Base-by-base conservation (phyloP, 1,140 invertebrate genomes). In the Aporrectodea caliginosa region DNA sequence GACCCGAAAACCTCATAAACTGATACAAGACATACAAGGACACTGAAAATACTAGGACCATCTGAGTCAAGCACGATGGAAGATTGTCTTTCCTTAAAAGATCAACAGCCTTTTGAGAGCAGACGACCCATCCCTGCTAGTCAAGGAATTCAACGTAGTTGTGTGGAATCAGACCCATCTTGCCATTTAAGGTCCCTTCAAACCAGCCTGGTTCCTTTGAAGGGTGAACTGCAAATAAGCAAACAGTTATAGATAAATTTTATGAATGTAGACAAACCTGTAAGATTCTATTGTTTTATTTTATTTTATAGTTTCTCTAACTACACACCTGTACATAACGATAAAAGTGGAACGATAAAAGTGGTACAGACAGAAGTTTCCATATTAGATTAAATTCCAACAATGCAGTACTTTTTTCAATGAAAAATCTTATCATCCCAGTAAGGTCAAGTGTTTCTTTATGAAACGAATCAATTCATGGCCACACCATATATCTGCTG, bases 161-260 rank as follows among this genome's bases (percentile, higher is more conserved):
- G 88, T 96, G 94, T 76, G 97, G 97, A 86, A 99, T 93, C 69
- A 99, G 91, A 69, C 97, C 97, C 35, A 92, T 94, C 89, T 93
- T 94, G 73, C 97, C 97, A 89, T 97, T 95, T 79, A 98, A 90
- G 31, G 93, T 94, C 75, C 97, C 97, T 88, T 98, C 94, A 81
- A 99, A 89, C 97, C 97, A 99, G 74, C 97, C 96, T 2, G 96
- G 96, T 89, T 98, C 97, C 82, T 93, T 91, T 22, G 95, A 97
- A 81, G 92, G 91, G 85, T 93, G 92, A 81, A 98, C 95, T 97
- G 88, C 70, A 91, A 90, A 84, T 81, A 77, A 84, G 81, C 34
- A 58, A 58, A 58, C 22, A 58, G 6, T 12, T 6, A 58, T 58
- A 58, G 22, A 6, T 12, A 58, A 58, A 12, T 6, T 58, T 58